Evolutionary conservation across 2,797 vertebrate species (phyloP).

Genomic region (Darevskia mixta): DNA sequence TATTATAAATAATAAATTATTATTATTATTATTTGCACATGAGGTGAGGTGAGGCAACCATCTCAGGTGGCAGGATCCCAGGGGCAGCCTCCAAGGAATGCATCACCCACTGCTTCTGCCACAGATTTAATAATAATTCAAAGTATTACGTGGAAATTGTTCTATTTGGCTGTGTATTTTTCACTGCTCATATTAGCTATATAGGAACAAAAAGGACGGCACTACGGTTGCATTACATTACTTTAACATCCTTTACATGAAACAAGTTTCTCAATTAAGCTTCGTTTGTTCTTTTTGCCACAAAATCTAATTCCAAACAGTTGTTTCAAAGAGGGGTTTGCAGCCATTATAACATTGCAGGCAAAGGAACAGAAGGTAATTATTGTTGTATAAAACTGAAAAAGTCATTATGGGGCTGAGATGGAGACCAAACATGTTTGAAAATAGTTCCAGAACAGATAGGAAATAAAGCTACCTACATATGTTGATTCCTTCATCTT

Average conservation of each 20-base stretch:
- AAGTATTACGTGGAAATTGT: too few relatives aligned
- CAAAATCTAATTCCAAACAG: conserved; percentile 53
- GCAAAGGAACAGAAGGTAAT: conserved; percentile 32
- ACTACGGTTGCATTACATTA: not conserved
- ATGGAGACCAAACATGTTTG: fast-evolving
- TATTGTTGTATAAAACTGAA: conserved; percentile 2
- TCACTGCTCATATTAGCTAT: too few relatives aligned
- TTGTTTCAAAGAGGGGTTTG: conserved; percentile 58
- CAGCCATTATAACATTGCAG: conserved; percentile 18
- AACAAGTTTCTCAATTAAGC: conserved; percentile 39
- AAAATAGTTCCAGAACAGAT: not conserved
- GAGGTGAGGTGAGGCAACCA: not conserved
- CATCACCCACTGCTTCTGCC: too few relatives aligned
- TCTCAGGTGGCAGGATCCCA: too few relatives aligned
- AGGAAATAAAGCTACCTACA: not conserved
- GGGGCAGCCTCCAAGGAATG: too few relatives aligned
- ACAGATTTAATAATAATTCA: too few relatives aligned
- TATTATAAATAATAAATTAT: too few relatives aligned
- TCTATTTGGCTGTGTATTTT: too few relatives aligned
- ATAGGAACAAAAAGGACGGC: not conserved
- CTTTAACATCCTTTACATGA: conserved; percentile 28
- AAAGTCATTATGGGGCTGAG: fast-evolving
- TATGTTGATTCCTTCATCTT: not conserved
- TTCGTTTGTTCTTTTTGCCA: conserved; percentile 36
- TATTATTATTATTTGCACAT: too few relatives aligned